Base-by-base conservation (phyloP, 2,797 vertebrate species). In the Botia almorhae region DNA sequence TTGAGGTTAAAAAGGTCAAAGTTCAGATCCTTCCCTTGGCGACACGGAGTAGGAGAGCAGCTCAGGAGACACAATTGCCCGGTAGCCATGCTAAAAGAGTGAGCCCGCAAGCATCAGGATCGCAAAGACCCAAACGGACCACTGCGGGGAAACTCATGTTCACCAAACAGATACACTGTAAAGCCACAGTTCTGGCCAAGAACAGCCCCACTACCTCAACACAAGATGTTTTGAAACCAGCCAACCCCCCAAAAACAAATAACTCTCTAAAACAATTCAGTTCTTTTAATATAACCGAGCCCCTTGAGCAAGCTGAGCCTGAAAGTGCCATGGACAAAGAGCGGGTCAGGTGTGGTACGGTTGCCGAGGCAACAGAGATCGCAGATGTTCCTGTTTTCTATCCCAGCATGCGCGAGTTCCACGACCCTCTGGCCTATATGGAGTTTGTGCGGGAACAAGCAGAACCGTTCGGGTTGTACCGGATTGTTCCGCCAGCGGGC, bases 351-450 rank as follows among this genome's bases (percentile, higher is more conserved):
- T 92, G 88, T 87, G 91, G 85, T 89, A 92, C 92, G 90, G 36
- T 50, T 16, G 5, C 58, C 0, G 74, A 81, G 95, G 95, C 86
- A 95, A 96, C 93, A 14, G 92, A 92, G 50, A 93, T 97, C 90
- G 94, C 93, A 12, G 96, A 98, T 87, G 97, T 94, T 87, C 97
- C 97, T 1, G 90, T 95, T 89, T 96, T 98, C 88, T 91, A 92
- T 90, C 98, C 98, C 19, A 90, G 89, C 68, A 91, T 94, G 17
- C 94, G 95, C 86, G 98, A 99, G 93, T 99, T 99, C 90, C 96
- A 98, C 69, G 98, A 99, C 93, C 98, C 97, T 0, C 91, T 99
- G 93, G 93, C 95, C 88, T 99, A 97, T 89, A 93, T 99, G 90
- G 97, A 99, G 85, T 95, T 93, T 55, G 94, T 96, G 83, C 95